A percentile compares a stretch with the other conserved stretches of the same genome.
phyloP scores from a whole-genome alignment of 2,888 invertebrate species.

The Urechis unicinctus region DNA sequence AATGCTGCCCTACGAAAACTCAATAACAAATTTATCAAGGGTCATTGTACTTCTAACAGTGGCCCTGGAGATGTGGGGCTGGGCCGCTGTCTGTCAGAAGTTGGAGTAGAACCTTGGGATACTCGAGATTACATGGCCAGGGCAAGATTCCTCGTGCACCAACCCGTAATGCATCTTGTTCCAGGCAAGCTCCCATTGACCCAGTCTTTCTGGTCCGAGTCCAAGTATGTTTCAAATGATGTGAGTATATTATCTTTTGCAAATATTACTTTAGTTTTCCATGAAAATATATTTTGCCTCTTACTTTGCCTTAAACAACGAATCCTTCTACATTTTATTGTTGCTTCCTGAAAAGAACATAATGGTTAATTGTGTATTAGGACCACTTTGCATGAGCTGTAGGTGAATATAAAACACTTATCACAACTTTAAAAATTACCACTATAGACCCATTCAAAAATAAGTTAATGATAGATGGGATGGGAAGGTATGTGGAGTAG shows the following conservation, averaged over 20 bases:
- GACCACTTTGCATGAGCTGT: too few relatives aligned
- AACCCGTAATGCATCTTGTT: not conserved
- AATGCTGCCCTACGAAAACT: constrained; percentile 1
- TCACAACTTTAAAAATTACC: too few relatives aligned
- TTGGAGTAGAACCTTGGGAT: not conserved
- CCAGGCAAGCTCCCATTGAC: not conserved
- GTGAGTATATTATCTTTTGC: not conserved
- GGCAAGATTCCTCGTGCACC: constrained; percentile 1
- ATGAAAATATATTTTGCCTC: too few relatives aligned
- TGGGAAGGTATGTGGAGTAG: too few relatives aligned
- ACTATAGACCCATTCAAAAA: too few relatives aligned
- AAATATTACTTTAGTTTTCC: too few relatives aligned
- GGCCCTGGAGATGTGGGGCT: not conserved
- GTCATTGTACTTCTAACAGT: not conserved
- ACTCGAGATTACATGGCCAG: constrained; percentile 1
- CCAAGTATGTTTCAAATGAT: not conserved
- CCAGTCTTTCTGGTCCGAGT: not conserved
- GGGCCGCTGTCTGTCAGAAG: not conserved
- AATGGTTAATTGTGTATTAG: too few relatives aligned
- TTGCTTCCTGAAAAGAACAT: too few relatives aligned
- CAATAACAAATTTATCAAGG: not conserved
- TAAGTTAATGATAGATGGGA: too few relatives aligned
- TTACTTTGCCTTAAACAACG: not conserved
- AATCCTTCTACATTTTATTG: not conserved
- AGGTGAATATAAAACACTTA: too few relatives aligned